These are phyloP conservation scores for Sycobia sp. DNA, from an alignment of 1,140 invertebrate species.

Conservation along the genomic window DNA sequence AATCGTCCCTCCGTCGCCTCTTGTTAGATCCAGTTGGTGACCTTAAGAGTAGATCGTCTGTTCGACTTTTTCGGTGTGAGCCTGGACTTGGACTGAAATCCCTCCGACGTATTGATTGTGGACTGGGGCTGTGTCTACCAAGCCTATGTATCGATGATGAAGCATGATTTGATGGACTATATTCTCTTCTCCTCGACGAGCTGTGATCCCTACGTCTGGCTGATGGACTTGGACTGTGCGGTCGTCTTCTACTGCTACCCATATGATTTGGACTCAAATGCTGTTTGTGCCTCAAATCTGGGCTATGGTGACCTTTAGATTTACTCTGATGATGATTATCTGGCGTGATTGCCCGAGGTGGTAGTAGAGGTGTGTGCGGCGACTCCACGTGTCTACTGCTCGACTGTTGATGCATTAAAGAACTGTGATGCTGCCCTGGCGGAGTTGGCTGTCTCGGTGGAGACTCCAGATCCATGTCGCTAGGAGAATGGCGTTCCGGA, in stretches of 20 bases:
- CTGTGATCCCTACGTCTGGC: slow-evolving; percentile 49
- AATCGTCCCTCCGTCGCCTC: slow-evolving; percentile 56
- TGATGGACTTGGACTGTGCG: slow-evolving; percentile 54
- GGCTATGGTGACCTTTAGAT: not conserved
- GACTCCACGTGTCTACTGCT: slow-evolving; percentile 44
- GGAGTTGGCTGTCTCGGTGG: slow-evolving; percentile 43
- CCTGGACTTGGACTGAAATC: slow-evolving; percentile 50
- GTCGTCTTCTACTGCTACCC: slow-evolving; percentile 40
- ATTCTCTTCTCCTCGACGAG: slow-evolving; percentile 52
- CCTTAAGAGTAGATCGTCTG: slow-evolving; percentile 26
- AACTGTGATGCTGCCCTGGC: not conserved
- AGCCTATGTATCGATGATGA: slow-evolving; percentile 43
- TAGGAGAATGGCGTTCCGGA: slow-evolving; percentile 44
- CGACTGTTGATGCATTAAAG: not conserved
- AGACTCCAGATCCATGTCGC: slow-evolving; percentile 56
- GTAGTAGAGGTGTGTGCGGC: slow-evolving; percentile 65
- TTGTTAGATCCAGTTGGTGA: slow-evolving; percentile 42
- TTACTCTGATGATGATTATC: slow-evolving; percentile 34
- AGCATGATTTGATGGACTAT: slow-evolving; percentile 47
- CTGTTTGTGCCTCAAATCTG: slow-evolving; percentile 4
- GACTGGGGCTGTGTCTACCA: slow-evolving; percentile 53
- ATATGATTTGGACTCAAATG: slow-evolving; percentile 44
- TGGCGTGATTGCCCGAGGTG: slow-evolving; percentile 60
- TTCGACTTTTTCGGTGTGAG: slow-evolving; percentile 44
- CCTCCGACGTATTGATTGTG: slow-evolving; percentile 44